Percentiles rank a stretch among this genome's conserved stretches.
These are phyloP conservation scores for Boulengeromyrus knoepffleri DNA, from an alignment of 2,113 vertebrate species.

Conservation along the genomic window DNA sequence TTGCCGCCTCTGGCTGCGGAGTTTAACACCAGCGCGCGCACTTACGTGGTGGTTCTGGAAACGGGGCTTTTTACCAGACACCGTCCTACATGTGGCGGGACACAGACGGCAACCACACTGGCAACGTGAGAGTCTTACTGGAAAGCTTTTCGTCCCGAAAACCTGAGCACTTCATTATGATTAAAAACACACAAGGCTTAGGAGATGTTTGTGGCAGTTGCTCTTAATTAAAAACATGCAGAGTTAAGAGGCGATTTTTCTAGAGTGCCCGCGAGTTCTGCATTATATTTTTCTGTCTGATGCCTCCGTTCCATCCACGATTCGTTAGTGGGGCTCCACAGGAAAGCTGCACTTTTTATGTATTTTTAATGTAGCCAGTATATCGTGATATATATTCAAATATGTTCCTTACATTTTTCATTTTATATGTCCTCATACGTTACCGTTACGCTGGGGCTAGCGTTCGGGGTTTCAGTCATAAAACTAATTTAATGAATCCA, in stretches of 20 bases:
- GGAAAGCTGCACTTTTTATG: constrained; percentile 10
- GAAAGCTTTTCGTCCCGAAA: neutral
- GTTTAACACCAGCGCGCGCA: neutral
- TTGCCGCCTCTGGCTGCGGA: neutral
- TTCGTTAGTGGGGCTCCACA: neutral
- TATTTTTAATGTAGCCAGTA: constrained; percentile 13
- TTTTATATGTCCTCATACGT: constrained; percentile 18
- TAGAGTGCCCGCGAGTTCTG: neutral
- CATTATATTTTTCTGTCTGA: neutral
- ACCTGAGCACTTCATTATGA: constrained; percentile 10
- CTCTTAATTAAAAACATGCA: constrained; percentile 14
- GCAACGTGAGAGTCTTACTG: neutral
- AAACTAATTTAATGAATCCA: constrained; percentile 15
- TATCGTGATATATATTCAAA: constrained; percentile 13
- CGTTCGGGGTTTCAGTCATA: constrained; percentile 10
- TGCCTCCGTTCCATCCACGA: neutral
- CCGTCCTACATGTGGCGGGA: neutral
- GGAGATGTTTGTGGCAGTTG: constrained; percentile 11
- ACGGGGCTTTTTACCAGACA: neutral
- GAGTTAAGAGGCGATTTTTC: constrained; percentile 2
- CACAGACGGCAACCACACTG: neutral
- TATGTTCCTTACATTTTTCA: constrained; percentile 12
- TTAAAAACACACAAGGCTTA: neutral
- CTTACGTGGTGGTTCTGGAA: neutral
- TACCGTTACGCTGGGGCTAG: neutral